Evolutionary conservation across 2,113 vertebrate species (phyloP).

Genomic region (Oreochromis spilurus): DNA sequence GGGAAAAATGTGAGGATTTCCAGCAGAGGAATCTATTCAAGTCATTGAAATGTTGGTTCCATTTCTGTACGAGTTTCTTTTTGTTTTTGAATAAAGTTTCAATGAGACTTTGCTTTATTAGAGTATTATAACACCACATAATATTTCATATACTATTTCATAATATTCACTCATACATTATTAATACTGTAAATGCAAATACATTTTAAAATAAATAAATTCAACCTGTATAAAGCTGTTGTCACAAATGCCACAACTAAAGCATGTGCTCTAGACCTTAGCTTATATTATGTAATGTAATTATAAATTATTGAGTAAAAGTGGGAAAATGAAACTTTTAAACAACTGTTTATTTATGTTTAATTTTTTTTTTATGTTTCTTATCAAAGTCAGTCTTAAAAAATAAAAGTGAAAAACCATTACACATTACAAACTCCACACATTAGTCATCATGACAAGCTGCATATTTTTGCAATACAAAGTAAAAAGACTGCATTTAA

Average conservation of each 20-base stretch:
- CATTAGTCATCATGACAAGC: not conserved
- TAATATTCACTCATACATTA: not conserved
- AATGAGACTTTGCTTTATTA: not conserved
- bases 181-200: not conserved
- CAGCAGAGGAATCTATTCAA: constrained; percentile 8
- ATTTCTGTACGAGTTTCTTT: not conserved
- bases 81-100: not conserved
- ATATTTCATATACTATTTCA: not conserved
- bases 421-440: not conserved
- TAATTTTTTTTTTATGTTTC: not conserved
- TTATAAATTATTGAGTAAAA: not conserved
- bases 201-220: not conserved
- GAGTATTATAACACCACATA: not conserved
- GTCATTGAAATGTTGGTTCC: not conserved
- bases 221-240: not conserved
- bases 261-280: not conserved
- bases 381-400: not conserved
- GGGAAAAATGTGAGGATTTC: not conserved
- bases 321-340: no score
- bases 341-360: not conserved
- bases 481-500: not conserved
- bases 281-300: not conserved
- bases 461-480: not conserved
- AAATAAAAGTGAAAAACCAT: not conserved
- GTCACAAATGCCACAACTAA: not conserved